These are phyloP conservation scores for Corythornis vintsioides DNA, from an alignment of 2,113 vertebrate species.

Conservation along the genomic window DNA sequence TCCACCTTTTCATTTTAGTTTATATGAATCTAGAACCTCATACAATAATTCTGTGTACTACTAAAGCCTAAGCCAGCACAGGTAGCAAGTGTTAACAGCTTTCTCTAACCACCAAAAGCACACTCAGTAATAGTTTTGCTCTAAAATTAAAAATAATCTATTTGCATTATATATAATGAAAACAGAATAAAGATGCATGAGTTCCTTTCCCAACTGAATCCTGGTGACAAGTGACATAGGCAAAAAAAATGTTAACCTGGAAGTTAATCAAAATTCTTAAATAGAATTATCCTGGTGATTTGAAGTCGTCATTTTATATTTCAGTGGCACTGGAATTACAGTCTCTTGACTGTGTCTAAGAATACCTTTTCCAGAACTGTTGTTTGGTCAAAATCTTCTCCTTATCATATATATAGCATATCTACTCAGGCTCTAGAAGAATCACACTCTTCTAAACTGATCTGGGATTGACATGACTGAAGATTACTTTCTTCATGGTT, in stretches of 20 bases:
- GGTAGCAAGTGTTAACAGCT: neutral
- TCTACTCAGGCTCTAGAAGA: neutral
- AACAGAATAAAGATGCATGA: neutral
- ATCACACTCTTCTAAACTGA: neutral
- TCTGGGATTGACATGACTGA: neutral
- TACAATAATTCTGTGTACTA: neutral
- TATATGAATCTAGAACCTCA: neutral
- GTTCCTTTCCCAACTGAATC: neutral
- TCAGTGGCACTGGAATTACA: neutral
- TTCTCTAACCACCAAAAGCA: neutral
- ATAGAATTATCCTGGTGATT: neutral
- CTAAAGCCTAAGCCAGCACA: neutral
- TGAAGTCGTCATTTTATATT: neutral
- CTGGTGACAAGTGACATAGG: neutral
- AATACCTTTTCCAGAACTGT: neutral
- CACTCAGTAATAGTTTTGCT: neutral
- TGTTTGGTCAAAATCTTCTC: neutral
- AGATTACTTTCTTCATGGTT: neutral
- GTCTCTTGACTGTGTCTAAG: neutral
- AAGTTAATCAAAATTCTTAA: neutral
- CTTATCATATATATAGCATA: neutral
- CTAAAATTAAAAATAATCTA: neutral
- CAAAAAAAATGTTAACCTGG: neutral
- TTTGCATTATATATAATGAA: neutral
- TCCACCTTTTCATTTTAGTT: neutral